Percentiles rank a stretch among this genome's conserved stretches.
Evolutionary conservation across 2,113 vertebrate genomes (phyloP).

Genomic region (Montifringilla adamsi): DNA sequence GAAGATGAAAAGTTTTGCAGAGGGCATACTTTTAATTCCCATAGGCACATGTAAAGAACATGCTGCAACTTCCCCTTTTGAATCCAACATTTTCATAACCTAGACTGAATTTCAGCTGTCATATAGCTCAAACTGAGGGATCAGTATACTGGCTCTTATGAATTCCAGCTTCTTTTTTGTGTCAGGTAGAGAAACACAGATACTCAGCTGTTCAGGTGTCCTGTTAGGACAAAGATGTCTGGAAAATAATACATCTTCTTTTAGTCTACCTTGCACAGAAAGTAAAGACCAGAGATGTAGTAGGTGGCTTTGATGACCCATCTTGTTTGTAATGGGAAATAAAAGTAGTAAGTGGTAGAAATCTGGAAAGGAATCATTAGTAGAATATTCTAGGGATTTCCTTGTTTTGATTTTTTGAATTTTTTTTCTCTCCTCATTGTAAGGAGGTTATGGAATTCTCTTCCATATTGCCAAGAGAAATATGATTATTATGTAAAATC

Average conservation of each 20-base stretch:
- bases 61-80: background rate
- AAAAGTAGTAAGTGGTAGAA: background rate
- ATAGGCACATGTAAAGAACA: background rate
- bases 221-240: background rate
- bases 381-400: background rate
- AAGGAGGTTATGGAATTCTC: background rate
- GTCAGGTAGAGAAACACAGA: background rate
- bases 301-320: background rate
- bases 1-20: background rate
- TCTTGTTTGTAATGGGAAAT: background rate
- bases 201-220: background rate
- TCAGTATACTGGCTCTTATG: background rate
- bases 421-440: background rate
- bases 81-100: background rate
- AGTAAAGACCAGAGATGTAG: background rate
- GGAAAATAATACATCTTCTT: background rate
- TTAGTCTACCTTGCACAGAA: background rate
- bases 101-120: background rate
- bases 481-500: fast-evolving
- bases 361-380: background rate
- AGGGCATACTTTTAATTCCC: background rate
- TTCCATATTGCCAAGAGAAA: background rate
- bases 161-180: background rate
- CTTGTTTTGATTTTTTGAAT: fast-evolving
- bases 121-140: background rate